phyloP scores from a whole-genome alignment of 2,888 invertebrate species.

The Pristionchus exspectatus region DNA sequence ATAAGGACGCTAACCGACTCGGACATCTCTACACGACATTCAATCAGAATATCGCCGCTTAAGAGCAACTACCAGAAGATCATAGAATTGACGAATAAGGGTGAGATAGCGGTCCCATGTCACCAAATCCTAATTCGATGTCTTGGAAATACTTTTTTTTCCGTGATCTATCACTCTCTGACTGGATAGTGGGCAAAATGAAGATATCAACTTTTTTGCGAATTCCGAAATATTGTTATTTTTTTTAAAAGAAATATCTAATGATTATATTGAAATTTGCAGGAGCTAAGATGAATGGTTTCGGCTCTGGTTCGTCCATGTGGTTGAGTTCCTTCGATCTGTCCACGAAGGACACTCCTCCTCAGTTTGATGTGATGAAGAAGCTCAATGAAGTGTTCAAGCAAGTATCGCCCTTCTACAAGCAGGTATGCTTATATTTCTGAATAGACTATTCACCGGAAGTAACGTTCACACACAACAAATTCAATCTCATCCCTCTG shows the following conservation, averaged over 20 bases:
- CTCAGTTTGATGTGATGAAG: conserved; percentile 67
- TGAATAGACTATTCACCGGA: background rate
- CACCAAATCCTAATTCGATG: too few relatives aligned
- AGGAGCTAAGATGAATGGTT: conserved; percentile 77
- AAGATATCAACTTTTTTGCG: too few relatives aligned
- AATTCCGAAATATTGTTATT: background rate
- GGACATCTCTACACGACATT: conserved; percentile 67
- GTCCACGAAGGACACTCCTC: conserved; percentile 61
- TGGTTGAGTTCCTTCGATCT: conserved; percentile 78
- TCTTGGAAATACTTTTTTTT: too few relatives aligned
- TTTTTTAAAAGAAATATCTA: background rate
- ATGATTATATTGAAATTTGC: background rate
- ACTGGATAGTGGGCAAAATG: too few relatives aligned
- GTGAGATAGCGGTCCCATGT: conserved; percentile 51
- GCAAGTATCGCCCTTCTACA: conserved; percentile 77
- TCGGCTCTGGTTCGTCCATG: conserved; percentile 76
- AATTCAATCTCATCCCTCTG: background rate
- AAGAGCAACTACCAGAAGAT: conserved; percentile 71
- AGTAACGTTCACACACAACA: too few relatives aligned
- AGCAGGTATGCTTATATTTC: conserved; percentile 62
- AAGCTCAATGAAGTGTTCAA: conserved; percentile 71
- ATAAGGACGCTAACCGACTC: conserved; percentile 67
- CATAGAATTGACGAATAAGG: conserved; percentile 74
- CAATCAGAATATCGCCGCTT: conserved; percentile 60
- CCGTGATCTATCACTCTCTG: too few relatives aligned